Percentiles rank a stretch among this genome's conserved stretches.
These are phyloP conservation scores for Zaprionus inermis DNA, from an alignment of 1,140 invertebrate genomes.

Conservation along the genomic window DNA sequence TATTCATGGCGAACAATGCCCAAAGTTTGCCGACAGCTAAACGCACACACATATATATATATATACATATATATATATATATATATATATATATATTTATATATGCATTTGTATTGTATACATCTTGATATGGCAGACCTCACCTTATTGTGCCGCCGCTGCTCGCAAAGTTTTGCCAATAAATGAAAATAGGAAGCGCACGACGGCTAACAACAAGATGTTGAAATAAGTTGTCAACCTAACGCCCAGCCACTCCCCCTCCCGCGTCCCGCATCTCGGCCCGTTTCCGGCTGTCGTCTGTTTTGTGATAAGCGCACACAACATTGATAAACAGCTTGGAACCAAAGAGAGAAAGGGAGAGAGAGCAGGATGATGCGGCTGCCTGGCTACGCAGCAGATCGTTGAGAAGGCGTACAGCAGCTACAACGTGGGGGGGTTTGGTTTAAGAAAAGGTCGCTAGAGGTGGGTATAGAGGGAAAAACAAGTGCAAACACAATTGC, in stretches of 20 bases:
- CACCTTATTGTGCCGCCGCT: conserved; percentile 55
- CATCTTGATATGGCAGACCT: neutral
- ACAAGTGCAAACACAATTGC: conserved; percentile 23
- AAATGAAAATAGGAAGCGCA: conserved; percentile 77
- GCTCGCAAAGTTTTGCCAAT: conserved; percentile 73
- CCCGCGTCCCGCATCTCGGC: neutral
- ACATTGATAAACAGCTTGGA: conserved; percentile 69
- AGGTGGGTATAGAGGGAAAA: neutral
- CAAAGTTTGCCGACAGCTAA: conserved; percentile 62
- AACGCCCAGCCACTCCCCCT: conserved; percentile 36
- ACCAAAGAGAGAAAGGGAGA: neutral
- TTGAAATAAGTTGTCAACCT: conserved; percentile 79
- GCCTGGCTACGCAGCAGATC: conserved; percentile 37
- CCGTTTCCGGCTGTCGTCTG: conserved; percentile 62
- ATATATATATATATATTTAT: conserved; percentile 21
- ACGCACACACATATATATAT: neutral
- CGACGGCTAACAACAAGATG: conserved; percentile 63
- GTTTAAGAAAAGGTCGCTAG: neutral
- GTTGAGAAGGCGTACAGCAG: conserved; percentile 31
- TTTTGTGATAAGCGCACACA: conserved; percentile 64
- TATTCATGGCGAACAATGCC: conserved; percentile 49
- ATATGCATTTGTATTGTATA: conserved; percentile 3
- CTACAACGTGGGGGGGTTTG: too few species aligned
- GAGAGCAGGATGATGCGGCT: conserved; percentile 26
- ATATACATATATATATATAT: conserved; percentile 10